A percentile compares a stretch with the other conserved stretches of the same genome.
phyloP scores from a whole-genome alignment of 2,888 invertebrate genomes.

The Tipula confusa region DNA sequence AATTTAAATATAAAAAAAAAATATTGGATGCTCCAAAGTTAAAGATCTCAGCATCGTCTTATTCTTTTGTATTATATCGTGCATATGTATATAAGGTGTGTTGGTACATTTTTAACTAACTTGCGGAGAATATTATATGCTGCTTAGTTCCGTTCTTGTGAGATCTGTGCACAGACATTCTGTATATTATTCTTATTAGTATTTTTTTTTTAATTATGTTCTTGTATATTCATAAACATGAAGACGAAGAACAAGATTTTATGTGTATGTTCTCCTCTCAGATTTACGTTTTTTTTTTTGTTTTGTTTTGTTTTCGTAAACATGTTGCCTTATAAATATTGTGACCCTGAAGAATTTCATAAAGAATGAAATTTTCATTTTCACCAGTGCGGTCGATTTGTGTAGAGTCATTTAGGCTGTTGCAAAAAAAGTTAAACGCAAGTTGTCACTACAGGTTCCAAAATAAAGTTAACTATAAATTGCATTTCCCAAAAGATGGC shows the following conservation, averaged over 20 bases:
- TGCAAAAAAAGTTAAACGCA: too few relatives aligned
- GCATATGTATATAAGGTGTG: neutral
- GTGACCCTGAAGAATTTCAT: neutral
- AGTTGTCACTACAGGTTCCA: too few relatives aligned
- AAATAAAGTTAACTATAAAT: too few relatives aligned
- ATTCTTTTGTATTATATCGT: neutral
- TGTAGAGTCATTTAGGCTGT: too few relatives aligned
- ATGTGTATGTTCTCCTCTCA: neutral
- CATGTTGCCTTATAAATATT: slow-evolving; percentile 25
- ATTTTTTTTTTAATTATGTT: neutral
- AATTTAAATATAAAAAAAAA: neutral
- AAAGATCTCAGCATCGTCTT: neutral
- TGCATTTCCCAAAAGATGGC: too few relatives aligned
- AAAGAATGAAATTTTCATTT: neutral
- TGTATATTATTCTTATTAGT: neutral
- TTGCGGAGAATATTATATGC: neutral
- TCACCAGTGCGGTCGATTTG: neutral
- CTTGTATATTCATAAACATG: neutral
- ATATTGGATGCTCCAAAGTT: neutral
- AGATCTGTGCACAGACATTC: neutral
- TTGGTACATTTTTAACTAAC: neutral
- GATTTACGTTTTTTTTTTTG: neutral
- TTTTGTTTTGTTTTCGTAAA: neutral
- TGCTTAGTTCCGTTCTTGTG: neutral
- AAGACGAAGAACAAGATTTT: neutral